A percentile compares a stretch with the other conserved stretches of the same genome.
Conservation (phyloP, 2,113 vertebrate species). For the Chaenogobius annularis region DNA sequence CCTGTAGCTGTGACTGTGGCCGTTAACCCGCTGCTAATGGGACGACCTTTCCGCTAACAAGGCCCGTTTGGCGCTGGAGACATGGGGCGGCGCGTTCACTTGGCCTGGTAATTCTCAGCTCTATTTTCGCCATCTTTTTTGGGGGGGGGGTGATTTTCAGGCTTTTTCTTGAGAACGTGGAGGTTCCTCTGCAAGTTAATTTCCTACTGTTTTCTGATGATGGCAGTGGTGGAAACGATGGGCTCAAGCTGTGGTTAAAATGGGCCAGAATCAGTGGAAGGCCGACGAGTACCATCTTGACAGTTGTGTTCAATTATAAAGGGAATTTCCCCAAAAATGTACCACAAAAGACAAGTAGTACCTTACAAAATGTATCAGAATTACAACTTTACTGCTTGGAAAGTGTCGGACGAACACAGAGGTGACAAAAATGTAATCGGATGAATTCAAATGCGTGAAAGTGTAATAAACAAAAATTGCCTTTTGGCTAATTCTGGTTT, state of each 20-base stretch:
- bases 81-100: conserved; percentile 40
- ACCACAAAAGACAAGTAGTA: neutral
- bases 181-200: conserved; percentile 18
- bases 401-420: no score
- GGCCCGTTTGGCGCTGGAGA: conserved; percentile 34
- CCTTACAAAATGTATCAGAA: no score
- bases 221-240: neutral
- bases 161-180: conserved; percentile 10
- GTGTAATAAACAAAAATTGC: no score
- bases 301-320: neutral
- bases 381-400: no score
- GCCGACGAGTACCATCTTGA: neutral
- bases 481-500: no score
- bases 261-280: neutral
- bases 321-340: neutral
- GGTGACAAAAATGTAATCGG: no score
- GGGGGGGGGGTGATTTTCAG: neutral
- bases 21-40: conserved; percentile 54
- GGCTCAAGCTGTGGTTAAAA: neutral
- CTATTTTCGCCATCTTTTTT: conserved; percentile 22
- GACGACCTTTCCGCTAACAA: conserved; percentile 44
- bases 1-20: conserved; percentile 12
- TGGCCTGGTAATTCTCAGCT: conserved; percentile 41
- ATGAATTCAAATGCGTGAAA: no score
- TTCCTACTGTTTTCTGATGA: conserved; percentile 42